Conservation (phyloP, 2,113 vertebrate species). For the Eira barbara region DNA sequence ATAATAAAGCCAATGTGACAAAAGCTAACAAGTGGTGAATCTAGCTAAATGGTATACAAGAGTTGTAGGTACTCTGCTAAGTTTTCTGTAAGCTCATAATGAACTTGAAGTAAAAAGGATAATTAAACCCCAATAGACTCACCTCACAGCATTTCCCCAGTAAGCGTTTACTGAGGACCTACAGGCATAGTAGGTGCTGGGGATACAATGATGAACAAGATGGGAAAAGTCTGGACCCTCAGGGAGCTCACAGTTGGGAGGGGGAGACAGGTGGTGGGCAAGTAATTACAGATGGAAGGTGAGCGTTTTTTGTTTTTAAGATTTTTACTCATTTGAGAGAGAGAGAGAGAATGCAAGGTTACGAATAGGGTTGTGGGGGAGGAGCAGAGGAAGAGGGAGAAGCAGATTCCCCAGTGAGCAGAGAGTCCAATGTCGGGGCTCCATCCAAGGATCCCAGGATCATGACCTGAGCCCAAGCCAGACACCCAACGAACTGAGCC, state of each 20-base stretch:
- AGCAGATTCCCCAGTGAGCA: not conserved
- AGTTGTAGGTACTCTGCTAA: not conserved
- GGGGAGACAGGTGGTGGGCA: not conserved
- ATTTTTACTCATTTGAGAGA: not conserved
- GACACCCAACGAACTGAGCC: not conserved
- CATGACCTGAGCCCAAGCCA: not conserved
- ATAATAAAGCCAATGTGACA: not conserved
- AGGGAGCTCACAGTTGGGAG: not conserved
- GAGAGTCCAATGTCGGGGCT: not conserved
- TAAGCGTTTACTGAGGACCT: not conserved
- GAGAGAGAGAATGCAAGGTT: not conserved
- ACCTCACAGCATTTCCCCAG: not conserved
- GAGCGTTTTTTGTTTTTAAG: not conserved
- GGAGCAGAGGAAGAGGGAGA: not conserved
- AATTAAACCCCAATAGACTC: not conserved
- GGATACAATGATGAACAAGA: not conserved
- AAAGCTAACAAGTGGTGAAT: not conserved
- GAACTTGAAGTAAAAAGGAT: constrained; percentile 17
- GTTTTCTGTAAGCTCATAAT: constrained; percentile 9
- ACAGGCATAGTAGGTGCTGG: not conserved
- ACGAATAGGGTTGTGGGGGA: not conserved
- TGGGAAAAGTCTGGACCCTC: not conserved
- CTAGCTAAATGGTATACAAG: not conserved
- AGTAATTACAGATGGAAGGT: not conserved
- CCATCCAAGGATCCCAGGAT: not conserved